Evolutionary conservation across 1,140 invertebrate genomes (phyloP).

Genomic region (Lerema accius): DNA sequence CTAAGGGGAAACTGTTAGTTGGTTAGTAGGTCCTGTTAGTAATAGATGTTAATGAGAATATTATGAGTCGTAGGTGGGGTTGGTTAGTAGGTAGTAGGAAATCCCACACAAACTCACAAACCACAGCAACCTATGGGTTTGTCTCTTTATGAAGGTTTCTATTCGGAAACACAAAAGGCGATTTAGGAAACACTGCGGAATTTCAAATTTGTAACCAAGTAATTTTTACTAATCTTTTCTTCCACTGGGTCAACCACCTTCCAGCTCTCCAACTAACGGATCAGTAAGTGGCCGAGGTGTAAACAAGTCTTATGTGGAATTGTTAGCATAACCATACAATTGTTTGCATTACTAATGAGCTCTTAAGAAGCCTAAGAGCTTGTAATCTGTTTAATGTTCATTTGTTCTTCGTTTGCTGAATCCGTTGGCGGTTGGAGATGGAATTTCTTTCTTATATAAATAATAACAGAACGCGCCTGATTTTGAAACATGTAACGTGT

Average conservation of each 20-base stretch:
- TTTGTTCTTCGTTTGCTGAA: constrained; percentile 38
- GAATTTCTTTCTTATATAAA: neutral
- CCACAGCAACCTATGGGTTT: no score
- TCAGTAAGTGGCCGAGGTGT: constrained; percentile 45
- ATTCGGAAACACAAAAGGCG: no score
- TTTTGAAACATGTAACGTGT: no score
- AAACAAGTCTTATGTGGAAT: constrained; percentile 40
- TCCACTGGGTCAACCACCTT: constrained; percentile 17
- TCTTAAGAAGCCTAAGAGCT: constrained; percentile 42
- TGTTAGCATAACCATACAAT: constrained; percentile 41
- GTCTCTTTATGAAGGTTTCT: no score
- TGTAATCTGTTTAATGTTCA: constrained; percentile 44
- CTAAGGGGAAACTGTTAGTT: no score
- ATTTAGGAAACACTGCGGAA: no score
- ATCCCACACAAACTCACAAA: no score
- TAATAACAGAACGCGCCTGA: neutral
- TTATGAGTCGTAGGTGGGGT: no score
- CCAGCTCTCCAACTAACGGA: constrained; percentile 36
- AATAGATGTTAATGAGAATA: no score
- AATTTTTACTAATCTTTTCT: neutral
- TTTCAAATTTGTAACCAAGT: neutral
- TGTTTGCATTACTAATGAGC: constrained; percentile 54
- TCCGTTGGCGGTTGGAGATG: neutral
- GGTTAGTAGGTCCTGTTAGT: no score
- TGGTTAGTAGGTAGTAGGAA: no score